Percentiles rank a stretch among this genome's conserved stretches.
Evolutionary conservation across 2,797 vertebrate species (phyloP).

Genomic region (Epinephelus malabaricus): DNA sequence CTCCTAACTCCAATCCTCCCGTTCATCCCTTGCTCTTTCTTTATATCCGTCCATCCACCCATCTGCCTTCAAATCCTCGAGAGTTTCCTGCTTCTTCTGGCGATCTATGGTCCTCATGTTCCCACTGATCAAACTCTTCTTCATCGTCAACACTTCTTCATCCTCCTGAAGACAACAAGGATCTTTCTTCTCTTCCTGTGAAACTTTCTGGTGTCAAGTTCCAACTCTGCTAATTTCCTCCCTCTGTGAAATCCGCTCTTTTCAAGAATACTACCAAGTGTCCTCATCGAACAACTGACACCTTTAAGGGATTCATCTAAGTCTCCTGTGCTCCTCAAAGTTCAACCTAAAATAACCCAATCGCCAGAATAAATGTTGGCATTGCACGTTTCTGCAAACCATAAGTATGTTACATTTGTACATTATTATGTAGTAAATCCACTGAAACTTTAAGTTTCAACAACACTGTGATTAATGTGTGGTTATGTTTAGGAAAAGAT

Average conservation of each 20-base stretch:
- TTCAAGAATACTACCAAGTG: background rate
- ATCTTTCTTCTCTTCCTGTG: slow-evolving; percentile 3
- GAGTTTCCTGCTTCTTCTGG: slow-evolving; percentile 16
- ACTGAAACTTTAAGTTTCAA: too few species aligned
- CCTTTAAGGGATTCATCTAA: background rate
- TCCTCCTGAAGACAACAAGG: slow-evolving; percentile 5
- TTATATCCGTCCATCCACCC: slow-evolving; percentile 16
- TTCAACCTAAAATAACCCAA: background rate
- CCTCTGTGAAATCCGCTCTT: background rate
- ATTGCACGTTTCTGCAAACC: too few species aligned
- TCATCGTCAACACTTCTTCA: background rate
- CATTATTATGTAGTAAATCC: too few species aligned
- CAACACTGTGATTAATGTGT: too few species aligned
- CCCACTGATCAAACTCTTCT: background rate
- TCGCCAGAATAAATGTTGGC: too few species aligned
- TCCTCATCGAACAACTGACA: background rate
- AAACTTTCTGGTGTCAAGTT: background rate
- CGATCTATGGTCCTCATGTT: background rate
- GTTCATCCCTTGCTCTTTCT: slow-evolving; percentile 38
- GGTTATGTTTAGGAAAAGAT: too few species aligned
- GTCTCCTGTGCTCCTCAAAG: background rate
- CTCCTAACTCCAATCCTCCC: slow-evolving; percentile 82
- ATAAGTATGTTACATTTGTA: too few species aligned
- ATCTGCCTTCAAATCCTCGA: slow-evolving; percentile 11
- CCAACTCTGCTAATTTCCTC: background rate